phyloP scores from a whole-genome alignment of 1,140 invertebrate genomes.

The Orius laevigatus region DNA sequence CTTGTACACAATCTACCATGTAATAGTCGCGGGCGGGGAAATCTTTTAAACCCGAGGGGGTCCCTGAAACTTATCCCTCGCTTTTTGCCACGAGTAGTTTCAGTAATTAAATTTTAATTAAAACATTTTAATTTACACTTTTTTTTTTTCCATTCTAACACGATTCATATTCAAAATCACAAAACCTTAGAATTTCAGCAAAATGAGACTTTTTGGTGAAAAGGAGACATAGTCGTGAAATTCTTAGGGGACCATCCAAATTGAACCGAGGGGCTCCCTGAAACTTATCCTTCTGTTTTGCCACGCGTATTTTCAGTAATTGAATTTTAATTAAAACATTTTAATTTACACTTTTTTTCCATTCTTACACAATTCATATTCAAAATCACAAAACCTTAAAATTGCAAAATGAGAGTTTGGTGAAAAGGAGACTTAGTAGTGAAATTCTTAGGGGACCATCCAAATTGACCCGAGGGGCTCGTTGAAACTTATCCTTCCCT shows the following conservation, averaged over 20 bases:
- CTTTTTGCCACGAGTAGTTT: neutral
- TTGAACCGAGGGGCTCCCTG: neutral
- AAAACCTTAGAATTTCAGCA: too few species aligned
- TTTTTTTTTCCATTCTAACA: too few species aligned
- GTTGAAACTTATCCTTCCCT: neutral
- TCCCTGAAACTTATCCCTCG: neutral
- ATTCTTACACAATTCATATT: too few species aligned
- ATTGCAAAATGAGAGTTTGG: too few species aligned
- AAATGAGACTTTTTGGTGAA: too few species aligned
- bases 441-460: too few species aligned
- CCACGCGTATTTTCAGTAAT: neutral
- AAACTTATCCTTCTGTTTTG: neutral
- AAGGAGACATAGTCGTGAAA: too few species aligned
- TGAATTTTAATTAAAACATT: neutral
- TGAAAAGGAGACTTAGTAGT: too few species aligned
- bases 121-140: neutral
- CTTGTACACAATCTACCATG: constrained; percentile 7
- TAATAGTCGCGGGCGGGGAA: constrained; percentile 4
- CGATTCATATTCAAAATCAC: too few species aligned
- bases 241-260: too few species aligned
- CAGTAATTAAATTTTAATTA: neutral
- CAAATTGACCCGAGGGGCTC: too few species aligned
- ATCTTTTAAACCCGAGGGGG: constrained; percentile 1
- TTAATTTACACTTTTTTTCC: neutral
- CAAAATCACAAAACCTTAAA: too few species aligned